Conservation (phyloP, 1,140 invertebrate genomes). For the Saxidomus purpurata region DNA sequence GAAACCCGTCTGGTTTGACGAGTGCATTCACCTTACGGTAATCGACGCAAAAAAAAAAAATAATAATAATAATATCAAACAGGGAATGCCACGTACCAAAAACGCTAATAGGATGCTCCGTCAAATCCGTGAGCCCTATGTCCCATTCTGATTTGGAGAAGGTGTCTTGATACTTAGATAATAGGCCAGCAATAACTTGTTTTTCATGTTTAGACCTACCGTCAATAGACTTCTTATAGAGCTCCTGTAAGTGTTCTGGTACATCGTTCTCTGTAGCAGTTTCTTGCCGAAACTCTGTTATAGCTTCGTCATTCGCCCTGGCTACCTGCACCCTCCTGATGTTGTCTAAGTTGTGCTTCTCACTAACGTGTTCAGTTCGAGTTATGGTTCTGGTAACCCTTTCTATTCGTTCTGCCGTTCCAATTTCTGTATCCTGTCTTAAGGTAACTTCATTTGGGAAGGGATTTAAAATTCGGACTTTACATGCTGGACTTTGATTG, state of each 20-base stretch:
- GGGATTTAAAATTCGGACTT: conserved; percentile 8
- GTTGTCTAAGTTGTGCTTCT: background rate
- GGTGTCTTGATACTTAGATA: background rate
- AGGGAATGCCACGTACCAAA: background rate
- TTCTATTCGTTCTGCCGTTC: background rate
- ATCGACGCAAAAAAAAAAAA: conserved; percentile 40
- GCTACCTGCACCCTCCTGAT: background rate
- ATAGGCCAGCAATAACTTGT: background rate
- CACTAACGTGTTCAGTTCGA: background rate
- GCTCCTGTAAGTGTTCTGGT: background rate
- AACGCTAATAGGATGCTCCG: conserved; percentile 27
- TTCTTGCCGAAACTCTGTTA: background rate
- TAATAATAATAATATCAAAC: too few relatives aligned
- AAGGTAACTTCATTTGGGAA: background rate
- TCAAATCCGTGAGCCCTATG: background rate
- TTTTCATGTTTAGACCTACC: background rate
- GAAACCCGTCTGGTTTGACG: conserved; percentile 29
- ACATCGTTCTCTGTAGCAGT: background rate
- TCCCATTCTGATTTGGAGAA: conserved; percentile 33
- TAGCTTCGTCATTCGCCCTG: background rate
- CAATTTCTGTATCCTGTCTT: background rate
- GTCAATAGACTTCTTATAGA: background rate
- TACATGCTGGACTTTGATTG: background rate
- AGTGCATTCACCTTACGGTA: conserved; percentile 25
- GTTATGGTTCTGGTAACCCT: background rate